phyloP scores from a whole-genome alignment of 2,113 vertebrate species.

The Pygoscelis adeliae region DNA sequence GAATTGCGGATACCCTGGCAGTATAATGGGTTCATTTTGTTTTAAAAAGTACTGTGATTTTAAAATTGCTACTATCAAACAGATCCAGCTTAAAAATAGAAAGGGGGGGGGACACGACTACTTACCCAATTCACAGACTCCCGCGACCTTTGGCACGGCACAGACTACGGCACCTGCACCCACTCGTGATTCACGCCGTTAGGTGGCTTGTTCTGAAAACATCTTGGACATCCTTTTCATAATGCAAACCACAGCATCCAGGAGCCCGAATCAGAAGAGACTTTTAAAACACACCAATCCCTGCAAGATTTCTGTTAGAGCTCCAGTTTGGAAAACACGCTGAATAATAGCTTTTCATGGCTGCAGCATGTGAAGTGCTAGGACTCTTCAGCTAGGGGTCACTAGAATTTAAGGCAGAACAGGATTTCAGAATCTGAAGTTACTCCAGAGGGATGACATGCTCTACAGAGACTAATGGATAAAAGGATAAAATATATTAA shows the following conservation, averaged over 20 bases:
- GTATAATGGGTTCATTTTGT: background rate
- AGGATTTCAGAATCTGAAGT: background rate
- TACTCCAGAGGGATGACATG: background rate
- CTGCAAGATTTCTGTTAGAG: background rate
- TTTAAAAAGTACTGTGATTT: background rate
- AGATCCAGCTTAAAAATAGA: background rate
- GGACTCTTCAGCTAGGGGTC: conserved; percentile 1
- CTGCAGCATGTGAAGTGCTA: background rate
- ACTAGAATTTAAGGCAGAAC: conserved; percentile 21
- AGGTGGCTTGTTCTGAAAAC: background rate
- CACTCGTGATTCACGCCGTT: background rate
- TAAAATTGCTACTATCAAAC: background rate
- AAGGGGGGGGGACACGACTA: background rate
- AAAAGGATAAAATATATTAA: background rate
- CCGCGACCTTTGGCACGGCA: background rate
- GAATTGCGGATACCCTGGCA: background rate
- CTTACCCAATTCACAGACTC: background rate
- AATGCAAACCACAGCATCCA: background rate
- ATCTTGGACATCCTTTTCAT: background rate
- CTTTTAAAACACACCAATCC: background rate
- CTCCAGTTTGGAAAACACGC: background rate
- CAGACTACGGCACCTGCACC: background rate
- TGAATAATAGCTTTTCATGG: background rate
- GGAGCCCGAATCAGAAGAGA: background rate
- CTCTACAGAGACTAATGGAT: background rate